A percentile compares a stretch with the other conserved stretches of the same genome.
phyloP scores from a whole-genome alignment of 2,888 invertebrate genomes.

The Pogonocherus hispidulus region DNA sequence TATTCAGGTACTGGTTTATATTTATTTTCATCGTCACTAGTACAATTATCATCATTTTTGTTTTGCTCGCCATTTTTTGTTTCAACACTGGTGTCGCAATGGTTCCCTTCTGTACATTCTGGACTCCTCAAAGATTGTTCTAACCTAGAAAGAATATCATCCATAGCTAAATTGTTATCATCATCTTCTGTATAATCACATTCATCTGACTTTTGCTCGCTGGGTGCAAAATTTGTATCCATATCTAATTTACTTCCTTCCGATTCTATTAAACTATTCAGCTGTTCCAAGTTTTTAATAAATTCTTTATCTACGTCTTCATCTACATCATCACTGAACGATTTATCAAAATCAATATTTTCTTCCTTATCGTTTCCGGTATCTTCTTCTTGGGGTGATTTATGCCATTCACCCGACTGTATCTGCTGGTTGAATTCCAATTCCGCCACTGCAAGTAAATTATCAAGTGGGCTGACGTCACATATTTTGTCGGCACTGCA shows the following conservation, averaged over 20 bases:
- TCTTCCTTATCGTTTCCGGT: conserved; percentile 35
- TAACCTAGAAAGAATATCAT: conserved; percentile 76
- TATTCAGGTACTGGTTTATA: conserved; percentile 51
- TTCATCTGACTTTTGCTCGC: conserved; percentile 60
- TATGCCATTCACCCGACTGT: conserved; percentile 65
- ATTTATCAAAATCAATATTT: conserved; percentile 40
- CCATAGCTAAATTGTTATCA: conserved; percentile 68
- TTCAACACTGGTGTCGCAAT: conserved; percentile 42
- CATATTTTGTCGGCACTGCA: conserved; percentile 64
- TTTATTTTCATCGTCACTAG: conserved; percentile 47
- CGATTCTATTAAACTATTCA: conserved; percentile 61
- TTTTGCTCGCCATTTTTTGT: conserved; percentile 41
- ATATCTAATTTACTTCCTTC: conserved; percentile 45
- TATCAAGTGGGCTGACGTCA: conserved; percentile 73
- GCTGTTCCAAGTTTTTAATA: conserved; percentile 60
- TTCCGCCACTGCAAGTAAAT: conserved; percentile 76
- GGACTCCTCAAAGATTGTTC: conserved; percentile 73
- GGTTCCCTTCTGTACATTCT: conserved; percentile 54
- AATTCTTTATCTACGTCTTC: conserved; percentile 51
- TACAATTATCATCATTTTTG: conserved; percentile 29
- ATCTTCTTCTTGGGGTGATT: conserved; percentile 37
- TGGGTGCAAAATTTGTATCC: conserved; percentile 42
- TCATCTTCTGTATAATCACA: conserved; percentile 68
- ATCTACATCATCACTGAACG: conserved; percentile 43
- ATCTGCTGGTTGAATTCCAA: conserved; percentile 75